phyloP scores from a whole-genome alignment of 2,888 invertebrate species.

The Macrophya annulata region DNA sequence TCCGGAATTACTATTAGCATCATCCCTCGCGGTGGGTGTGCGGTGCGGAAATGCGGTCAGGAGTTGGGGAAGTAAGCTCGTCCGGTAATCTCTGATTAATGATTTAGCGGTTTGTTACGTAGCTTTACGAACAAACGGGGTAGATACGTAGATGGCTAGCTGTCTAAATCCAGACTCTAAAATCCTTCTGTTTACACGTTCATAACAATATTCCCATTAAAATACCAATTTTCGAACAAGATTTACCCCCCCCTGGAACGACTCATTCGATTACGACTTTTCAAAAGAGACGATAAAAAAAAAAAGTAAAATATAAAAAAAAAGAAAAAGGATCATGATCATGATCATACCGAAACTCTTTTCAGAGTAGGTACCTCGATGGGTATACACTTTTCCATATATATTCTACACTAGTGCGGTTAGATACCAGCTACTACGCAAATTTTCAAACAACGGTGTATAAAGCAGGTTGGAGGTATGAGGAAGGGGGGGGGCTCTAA shows the following conservation, averaged over 20 bases:
- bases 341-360: neutral
- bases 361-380: neutral
- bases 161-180: neutral
- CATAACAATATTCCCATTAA: neutral
- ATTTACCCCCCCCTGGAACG: too few species aligned
- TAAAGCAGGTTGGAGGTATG: neutral
- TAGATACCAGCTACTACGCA: constrained; percentile 2
- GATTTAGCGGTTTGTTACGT: constrained; percentile 52
- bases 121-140: constrained; percentile 25
- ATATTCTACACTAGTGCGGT: neutral
- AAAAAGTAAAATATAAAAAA: neutral
- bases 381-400: neutral
- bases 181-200: neutral
- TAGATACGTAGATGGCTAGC: neutral
- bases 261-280: neutral
- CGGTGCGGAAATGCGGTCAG: constrained; percentile 51
- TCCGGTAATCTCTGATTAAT: constrained; percentile 53
- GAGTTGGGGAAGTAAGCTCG: constrained; percentile 44
- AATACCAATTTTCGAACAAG: neutral
- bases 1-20: constrained; percentile 53
- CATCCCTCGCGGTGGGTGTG: constrained; percentile 47
- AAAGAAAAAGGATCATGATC: neutral
- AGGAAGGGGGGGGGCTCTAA: constrained; percentile 13
- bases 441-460: constrained; percentile 30
- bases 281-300: neutral